Conservation (phyloP, 2,797 vertebrate genomes). For the Gallinago stenura region DNA sequence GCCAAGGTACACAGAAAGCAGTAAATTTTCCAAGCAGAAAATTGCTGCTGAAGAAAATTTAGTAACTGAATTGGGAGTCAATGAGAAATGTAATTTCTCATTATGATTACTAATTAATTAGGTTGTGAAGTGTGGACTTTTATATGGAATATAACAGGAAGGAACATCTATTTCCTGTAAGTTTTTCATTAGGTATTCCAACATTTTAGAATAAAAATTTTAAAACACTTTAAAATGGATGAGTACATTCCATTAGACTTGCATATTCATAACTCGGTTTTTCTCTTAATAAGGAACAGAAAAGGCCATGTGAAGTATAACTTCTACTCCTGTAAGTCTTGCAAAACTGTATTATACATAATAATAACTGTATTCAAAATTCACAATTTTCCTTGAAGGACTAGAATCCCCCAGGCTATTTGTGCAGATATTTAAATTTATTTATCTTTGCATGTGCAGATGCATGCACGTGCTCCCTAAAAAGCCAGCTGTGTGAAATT, state of each 20-base stretch:
- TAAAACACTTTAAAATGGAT: constrained; percentile 40
- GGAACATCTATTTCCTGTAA: background rate
- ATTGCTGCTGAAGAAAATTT: constrained; percentile 25
- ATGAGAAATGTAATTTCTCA: constrained; percentile 40
- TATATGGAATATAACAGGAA: background rate
- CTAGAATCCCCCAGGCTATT: background rate
- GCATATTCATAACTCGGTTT: background rate
- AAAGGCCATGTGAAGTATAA: background rate
- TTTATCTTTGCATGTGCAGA: background rate
- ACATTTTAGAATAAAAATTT: constrained; percentile 40
- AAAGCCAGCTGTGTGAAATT: background rate
- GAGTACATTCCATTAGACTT: constrained; percentile 18
- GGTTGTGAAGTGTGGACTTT: background rate
- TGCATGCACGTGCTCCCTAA: background rate
- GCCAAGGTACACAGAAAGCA: background rate
- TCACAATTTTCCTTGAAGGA: background rate
- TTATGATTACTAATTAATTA: constrained; percentile 47
- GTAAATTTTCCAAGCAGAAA: constrained; percentile 50
- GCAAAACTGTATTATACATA: background rate
- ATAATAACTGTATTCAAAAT: background rate
- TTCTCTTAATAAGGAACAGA: background rate
- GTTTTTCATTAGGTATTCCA: constrained; percentile 47
- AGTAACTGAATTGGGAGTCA: constrained; percentile 10
- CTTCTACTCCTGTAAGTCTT: background rate
- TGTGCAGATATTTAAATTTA: background rate